Evolutionary conservation across 2,113 vertebrate genomes (phyloP), one percentile per base, ranked within the genome.

Genomic region (Hucho hucho): DNA sequence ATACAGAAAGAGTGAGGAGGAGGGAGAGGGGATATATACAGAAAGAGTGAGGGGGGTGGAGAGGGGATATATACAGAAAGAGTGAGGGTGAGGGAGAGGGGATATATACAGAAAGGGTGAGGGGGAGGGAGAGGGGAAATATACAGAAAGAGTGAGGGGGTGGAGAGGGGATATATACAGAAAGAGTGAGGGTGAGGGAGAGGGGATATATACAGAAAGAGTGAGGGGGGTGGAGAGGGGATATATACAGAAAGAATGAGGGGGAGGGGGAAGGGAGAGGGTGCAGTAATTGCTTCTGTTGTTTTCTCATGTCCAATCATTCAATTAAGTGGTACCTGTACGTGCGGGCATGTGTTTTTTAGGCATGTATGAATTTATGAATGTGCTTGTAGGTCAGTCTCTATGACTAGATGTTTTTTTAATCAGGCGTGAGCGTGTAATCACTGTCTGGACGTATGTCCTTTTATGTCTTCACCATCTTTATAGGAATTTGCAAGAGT

Each of bases 251-350:
- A 73, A 83, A 63, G 29, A 6, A 5, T 5, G 29, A 29, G 29
- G 5, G 29, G 4, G 29, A 0, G 28, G 29, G 29, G 5, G 28
- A 29, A 0, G 28, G 29, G 4, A 29, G n/a, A n/a, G n/a, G n/a
- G n/a, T n/a, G n/a, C n/a, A n/a, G 86, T 90, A 87, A 92, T 88
- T 89, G 84, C 79, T 82, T 88, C 86, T 87, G 84, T 87, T 87
- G 83, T 85, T 76, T 82, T 86, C 82, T 88, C 87, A 78, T 84
- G 79, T 89, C 75, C 80, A 86, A 89, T 91, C 85, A 88, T 91
- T 93, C 87, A 88, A 81, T 88, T 89, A 90, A 65, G 68, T n/a
- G n/a, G n/a, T n/a, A n/a, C n/a, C n/a, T 7, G 32, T 6, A 7
- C 1, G 6, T 37, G 37, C 2, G 9, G 9, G 32, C 32, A 37